Evolutionary conservation across 2,888 invertebrate species (phyloP), one percentile per base, ranked within the genome.

Genomic region (Epistrophella euchroma): DNA sequence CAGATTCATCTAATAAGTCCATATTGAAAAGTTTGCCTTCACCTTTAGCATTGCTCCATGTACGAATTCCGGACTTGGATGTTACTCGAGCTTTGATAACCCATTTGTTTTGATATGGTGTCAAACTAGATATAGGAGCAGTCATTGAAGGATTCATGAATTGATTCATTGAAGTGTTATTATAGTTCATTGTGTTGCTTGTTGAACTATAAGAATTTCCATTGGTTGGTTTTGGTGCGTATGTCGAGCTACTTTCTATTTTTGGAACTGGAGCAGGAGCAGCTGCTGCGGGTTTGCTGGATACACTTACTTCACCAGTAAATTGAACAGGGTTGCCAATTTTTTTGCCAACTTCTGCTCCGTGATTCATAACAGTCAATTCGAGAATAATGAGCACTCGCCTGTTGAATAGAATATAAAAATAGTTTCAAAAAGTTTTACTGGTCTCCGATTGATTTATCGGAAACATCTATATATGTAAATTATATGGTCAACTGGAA

Each of bases 101-200:
- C 98, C 98, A 99, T 89, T 96, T 97, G 92, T 98, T 98, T 90
- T 98, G 98, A 92, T 98, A 99, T 1, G 98, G 98, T 88, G 97
- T 98, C 13, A 99, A 94, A 89, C 96, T 96, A 17, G 95, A 93
- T 89, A 99, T 98, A 0, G 98, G 94, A 90, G 88, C 93, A 89
- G 87, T 94, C 85, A 88, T 92, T 45, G 91, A 93, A 0, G 90
- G 89, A 88, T 93, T 94, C 0, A 94, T 80, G 68, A 88, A 90
- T 89, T 60, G 91, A 88, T 76, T 90, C 88, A 88, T 72, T 15
- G 89, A 86, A 25, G 88, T 86, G 74, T 88, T 90, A 35, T 89
- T 88, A 35, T 88, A 89, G 32, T 88, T 89, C 66, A 88, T 88
- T 35, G 13, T 40, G 13, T 22, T 66, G 22, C 15, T 68, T 32